Base-by-base conservation (phyloP, 2,888 invertebrate genomes). In the Lissonota sp. region DNA sequence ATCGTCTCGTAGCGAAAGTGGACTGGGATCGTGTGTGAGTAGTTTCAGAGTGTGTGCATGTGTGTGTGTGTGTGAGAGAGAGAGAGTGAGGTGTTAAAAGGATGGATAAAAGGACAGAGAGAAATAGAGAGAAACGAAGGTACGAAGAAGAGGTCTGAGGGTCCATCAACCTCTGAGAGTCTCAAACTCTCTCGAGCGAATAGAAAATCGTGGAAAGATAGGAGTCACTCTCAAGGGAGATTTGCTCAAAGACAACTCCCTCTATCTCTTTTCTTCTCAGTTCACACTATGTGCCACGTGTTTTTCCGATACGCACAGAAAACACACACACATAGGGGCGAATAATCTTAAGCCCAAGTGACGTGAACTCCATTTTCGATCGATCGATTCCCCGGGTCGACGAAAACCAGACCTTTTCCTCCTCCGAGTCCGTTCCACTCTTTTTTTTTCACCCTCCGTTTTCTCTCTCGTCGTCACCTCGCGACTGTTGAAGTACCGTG, bases 1-100 rank as follows among this genome's bases (percentile, higher is more conserved):
- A 87, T 89, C 84, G 81, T 3, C 69, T 76, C 84, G 75, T 14
- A 74, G 57, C 66, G 70, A 79, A 72, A 83, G 80, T 82, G 76
- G 83, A 80, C 77, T 67, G 53, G 16, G 37, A 53, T 60, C 53
- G 66, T 40, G 66, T 40, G 37, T 55, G 42, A 44, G 63, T 46
- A 71, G 71, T 14, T 51, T n/a, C 49, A 55, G 55, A 44, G 16
- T 26, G 26, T 26, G 26, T 26, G 26, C 3, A 3, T 26, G 26
- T 26, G 26, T 26, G 26, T 26, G 26, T 26, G 26, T 26, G 26
- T 26, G 26, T 26, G 26, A 12, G 42, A 46, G 44, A 49, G 42
- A 51, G 77, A 46, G 5, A 76, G 44, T 42, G 55, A 58, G 39
- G 26, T 26, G 26, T 26, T 26, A 3, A 26, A 26, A 37, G 37